Base-by-base conservation (phyloP, 2,113 vertebrate genomes). In the Ranitomeya variabilis region DNA sequence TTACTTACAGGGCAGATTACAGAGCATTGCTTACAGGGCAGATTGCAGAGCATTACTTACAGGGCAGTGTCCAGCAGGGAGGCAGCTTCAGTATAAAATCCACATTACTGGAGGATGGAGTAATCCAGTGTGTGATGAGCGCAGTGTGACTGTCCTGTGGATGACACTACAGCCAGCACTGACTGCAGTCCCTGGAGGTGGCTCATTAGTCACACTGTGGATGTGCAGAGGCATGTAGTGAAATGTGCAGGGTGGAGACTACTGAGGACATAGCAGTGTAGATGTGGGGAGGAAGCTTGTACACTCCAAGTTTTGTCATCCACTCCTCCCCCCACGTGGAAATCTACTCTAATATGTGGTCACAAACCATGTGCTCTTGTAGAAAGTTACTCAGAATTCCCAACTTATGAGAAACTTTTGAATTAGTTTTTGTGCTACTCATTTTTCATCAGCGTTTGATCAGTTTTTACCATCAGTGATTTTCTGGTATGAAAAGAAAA, bases 171-270 rank as follows among this genome's bases (percentile, higher is more conserved):
- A 76, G 31, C 8, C 8, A 23, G 52, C 86, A 51, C 23, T 66
- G 60, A 57, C 15, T 19, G 59, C 78, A 82, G 71, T 45, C 52
- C 86, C 79, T 83, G 16, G 54, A 23, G 37, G 26, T 82, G 54
- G 54, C 86, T 86, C 37, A 74, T 71, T 88, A 80, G 52, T 74
- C 80, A 88, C 80, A 87, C 66, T 59, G 69, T 74, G 79, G 80
- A 89, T 89, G 87, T 84, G 87, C 69, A 77, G 31, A 16, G 59
- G 37, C 87, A 78, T 18, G 87, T 89, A 18, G 80, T 37, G 80
- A 64, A 77, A 80, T 83, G 87, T 64, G 55, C 55, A 66, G 87
- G 87, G 87, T 84, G 87, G 87, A 84, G 87, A 88, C 19, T 45
- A n/a, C 67, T 86, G 26, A 31, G 26, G 52, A 86, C 80, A 73